Evolutionary conservation across 1,140 invertebrate genomes (phyloP).

Genomic region (Drosophila ironensis): DNA sequence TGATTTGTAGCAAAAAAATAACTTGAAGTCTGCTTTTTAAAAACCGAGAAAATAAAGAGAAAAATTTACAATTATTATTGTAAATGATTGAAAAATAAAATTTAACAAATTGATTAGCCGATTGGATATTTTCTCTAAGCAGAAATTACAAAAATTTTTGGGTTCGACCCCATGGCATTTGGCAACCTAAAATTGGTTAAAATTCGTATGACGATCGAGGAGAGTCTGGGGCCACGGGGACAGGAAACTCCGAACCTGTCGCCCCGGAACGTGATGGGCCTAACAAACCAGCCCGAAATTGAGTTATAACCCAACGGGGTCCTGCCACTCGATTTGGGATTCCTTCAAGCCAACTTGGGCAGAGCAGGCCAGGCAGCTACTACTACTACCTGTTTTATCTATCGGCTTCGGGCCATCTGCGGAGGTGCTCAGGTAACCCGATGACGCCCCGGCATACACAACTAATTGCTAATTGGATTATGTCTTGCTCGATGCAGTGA

Average conservation of each 20-base stretch:
- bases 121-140: too few species aligned
- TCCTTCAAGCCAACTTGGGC: conserved; percentile 10
- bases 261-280: conserved; percentile 28
- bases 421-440: conserved; percentile 54
- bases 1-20: too few species aligned
- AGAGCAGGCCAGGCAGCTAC: too few species aligned
- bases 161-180: too few species aligned
- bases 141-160: too few species aligned
- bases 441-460: conserved; percentile 65
- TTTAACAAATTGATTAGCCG: too few species aligned
- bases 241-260: conserved; percentile 32
- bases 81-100: too few species aligned
- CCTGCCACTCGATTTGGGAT: conserved; percentile 23
- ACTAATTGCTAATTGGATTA: conserved; percentile 80
- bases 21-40: too few species aligned
- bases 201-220: background rate
- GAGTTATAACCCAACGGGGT: conserved; percentile 59
- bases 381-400: conserved; percentile 3
- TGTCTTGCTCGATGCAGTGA: conserved; percentile 59
- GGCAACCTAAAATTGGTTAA: background rate
- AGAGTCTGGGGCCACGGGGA: background rate
- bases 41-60: too few species aligned
- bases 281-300: conserved; percentile 53
- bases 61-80: too few species aligned
- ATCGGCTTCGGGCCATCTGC: conserved; percentile 51